Evolutionary conservation across 53 echinoderm and acorn worm species (phyloP).

Genomic region (Zoroaster sp.): DNA sequence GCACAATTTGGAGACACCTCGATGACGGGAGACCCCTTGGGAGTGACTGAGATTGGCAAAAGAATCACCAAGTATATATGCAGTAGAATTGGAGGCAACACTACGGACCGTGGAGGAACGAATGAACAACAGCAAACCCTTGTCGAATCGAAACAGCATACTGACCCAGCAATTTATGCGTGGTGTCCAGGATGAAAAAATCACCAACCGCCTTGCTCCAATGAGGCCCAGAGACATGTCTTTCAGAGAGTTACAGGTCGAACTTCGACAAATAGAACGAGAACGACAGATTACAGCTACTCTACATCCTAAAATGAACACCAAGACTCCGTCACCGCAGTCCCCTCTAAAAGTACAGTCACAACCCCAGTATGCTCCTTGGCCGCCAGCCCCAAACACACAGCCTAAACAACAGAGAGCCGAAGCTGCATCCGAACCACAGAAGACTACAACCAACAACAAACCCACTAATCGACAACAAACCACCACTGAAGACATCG

Average conservation of each 20-base stretch:
- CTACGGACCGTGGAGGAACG: constrained; percentile 1
- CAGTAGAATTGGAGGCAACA: constrained; percentile 42
- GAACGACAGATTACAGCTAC: not conserved
- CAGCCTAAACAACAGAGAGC: not conserved
- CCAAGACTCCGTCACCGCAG: not conserved
- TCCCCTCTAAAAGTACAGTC: not conserved
- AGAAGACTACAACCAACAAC: not conserved
- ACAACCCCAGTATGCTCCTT: not conserved
- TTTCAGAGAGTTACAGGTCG: constrained; percentile 6
- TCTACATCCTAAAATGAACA: not conserved
- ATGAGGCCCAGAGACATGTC: constrained; percentile 36
- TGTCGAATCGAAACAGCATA: not conserved
- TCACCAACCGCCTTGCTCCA: constrained; percentile 19
- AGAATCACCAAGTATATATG: constrained; percentile 41
- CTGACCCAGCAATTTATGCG: constrained; percentile 31
- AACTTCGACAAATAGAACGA: not conserved
- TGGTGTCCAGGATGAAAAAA: not conserved
- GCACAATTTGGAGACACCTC: not conserved
- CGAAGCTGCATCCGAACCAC: not conserved
- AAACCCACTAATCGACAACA: not conserved
- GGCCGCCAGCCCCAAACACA: not conserved
- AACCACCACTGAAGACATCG: not conserved
- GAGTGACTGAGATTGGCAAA: not conserved
- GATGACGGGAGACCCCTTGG: not conserved
- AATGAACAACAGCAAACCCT: not conserved